Evolutionary conservation across 2,888 invertebrate species (phyloP).

Genomic region (Diaphora mendica): DNA sequence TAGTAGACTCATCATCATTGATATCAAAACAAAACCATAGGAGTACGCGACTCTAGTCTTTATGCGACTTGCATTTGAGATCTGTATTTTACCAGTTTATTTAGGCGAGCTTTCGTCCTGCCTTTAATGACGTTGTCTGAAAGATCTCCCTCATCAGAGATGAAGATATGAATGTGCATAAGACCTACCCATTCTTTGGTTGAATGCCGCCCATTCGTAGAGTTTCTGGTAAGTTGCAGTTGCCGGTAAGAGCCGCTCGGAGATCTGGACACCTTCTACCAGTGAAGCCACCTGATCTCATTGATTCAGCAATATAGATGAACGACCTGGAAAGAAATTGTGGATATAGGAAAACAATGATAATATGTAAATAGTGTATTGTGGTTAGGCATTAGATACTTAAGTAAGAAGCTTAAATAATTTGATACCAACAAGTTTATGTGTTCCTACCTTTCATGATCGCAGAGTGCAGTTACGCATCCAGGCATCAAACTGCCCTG

Average conservation of each 20-base stretch:
- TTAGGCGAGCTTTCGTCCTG: not conserved
- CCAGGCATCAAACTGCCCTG: conserved; percentile 60
- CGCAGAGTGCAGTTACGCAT: conserved; percentile 52
- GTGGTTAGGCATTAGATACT: not conserved
- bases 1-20: no score
- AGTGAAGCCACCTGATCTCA: conserved; percentile 57
- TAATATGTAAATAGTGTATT: not conserved
- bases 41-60: no score
- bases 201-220: conserved; percentile 59
- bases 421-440: not conserved
- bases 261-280: conserved; percentile 49
- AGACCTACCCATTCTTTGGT: conserved; percentile 62
- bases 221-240: conserved; percentile 44
- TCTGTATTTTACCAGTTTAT: not conserved
- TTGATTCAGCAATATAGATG: conserved; percentile 58
- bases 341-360: not conserved
- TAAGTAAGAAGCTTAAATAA: no score
- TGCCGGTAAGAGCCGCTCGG: conserved; percentile 45
- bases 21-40: no score
- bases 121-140: not conserved
- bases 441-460: conserved; percentile 56
- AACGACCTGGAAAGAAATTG: conserved; percentile 51
- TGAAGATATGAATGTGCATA: not conserved
- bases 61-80: not conserved
- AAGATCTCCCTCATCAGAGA: not conserved